Evolutionary conservation across 2,113 vertebrate genomes (phyloP).

Genomic region (Chloebia gouldiae): DNA sequence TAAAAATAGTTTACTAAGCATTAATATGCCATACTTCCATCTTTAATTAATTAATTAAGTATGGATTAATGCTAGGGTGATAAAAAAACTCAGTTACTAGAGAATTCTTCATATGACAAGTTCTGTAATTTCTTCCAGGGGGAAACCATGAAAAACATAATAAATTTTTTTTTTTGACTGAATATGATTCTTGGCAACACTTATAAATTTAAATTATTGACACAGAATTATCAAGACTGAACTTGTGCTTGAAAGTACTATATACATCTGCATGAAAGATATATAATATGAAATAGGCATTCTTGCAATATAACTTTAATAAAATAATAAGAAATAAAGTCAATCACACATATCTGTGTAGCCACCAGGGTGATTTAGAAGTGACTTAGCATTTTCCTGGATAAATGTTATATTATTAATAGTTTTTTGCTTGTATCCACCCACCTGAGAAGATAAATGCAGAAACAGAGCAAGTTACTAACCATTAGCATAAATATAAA

Average conservation of each 20-base stretch:
- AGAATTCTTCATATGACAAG: background rate
- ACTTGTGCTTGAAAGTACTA: background rate
- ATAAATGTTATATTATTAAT: background rate
- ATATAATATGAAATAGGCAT: background rate
- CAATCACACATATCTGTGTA: background rate
- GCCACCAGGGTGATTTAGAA: background rate
- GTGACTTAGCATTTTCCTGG: background rate
- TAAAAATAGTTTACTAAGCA: background rate
- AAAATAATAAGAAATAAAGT: background rate
- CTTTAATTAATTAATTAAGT: background rate
- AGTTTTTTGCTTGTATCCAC: background rate
- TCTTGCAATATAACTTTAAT: background rate
- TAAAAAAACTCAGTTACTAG: background rate
- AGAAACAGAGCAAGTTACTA: constrained; percentile 22
- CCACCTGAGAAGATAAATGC: background rate
- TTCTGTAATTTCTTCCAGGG: accelerated
- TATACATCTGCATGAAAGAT: background rate
- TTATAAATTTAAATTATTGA: background rate
- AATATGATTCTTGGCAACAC: background rate
- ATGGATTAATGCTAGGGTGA: background rate
- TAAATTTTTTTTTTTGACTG: background rate
- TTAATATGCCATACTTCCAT: background rate
- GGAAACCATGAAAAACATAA: background rate
- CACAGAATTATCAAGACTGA: background rate
- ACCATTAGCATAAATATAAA: constrained; percentile 34